These are phyloP conservation scores for Drosophila teissieri DNA, from an alignment of 1,140 invertebrate species.

Conservation along the genomic window DNA sequence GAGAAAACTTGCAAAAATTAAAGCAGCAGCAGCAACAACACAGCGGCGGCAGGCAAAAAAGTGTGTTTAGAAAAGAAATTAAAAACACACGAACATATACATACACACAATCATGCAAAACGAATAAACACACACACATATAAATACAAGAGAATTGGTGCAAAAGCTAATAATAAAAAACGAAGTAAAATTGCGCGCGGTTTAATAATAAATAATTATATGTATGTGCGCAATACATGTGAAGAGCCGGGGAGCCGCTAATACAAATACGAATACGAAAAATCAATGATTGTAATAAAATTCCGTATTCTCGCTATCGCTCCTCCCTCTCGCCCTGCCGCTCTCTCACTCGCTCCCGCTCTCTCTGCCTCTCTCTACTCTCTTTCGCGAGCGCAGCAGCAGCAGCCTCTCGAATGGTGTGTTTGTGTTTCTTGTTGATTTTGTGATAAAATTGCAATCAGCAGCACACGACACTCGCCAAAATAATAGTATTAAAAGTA, in stretches of 20 bases:
- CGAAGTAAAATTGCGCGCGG: constrained; percentile 70
- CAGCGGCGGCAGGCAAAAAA: constrained; percentile 64
- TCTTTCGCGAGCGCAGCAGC: constrained; percentile 28
- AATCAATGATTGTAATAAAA: constrained; percentile 83
- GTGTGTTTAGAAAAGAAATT: constrained; percentile 83
- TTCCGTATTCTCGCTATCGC: constrained; percentile 68
- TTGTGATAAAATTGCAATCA: constrained; percentile 82
- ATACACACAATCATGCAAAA: constrained; percentile 40
- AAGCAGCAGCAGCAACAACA: constrained; percentile 54
- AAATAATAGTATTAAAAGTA: constrained; percentile 60
- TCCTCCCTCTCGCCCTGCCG: constrained; percentile 36
- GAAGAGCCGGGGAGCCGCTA: constrained; percentile 72
- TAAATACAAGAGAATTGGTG: constrained; percentile 66
- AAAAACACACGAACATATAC: constrained; percentile 73
- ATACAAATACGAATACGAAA: constrained; percentile 72
- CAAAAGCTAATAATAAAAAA: constrained; percentile 52
- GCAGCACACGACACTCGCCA: constrained; percentile 57
- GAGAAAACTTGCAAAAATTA: constrained; percentile 81
- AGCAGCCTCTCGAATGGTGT: constrained; percentile 47
- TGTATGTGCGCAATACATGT: constrained; percentile 73
- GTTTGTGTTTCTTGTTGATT: constrained; percentile 74
- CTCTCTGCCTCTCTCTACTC: constrained; percentile 35
- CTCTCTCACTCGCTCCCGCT: constrained; percentile 25
- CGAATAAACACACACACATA: constrained; percentile 31
- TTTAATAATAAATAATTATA: constrained; percentile 83